Conservation (phyloP, 2,888 invertebrate genomes). For the Leptinotarsa peninsularis region DNA sequence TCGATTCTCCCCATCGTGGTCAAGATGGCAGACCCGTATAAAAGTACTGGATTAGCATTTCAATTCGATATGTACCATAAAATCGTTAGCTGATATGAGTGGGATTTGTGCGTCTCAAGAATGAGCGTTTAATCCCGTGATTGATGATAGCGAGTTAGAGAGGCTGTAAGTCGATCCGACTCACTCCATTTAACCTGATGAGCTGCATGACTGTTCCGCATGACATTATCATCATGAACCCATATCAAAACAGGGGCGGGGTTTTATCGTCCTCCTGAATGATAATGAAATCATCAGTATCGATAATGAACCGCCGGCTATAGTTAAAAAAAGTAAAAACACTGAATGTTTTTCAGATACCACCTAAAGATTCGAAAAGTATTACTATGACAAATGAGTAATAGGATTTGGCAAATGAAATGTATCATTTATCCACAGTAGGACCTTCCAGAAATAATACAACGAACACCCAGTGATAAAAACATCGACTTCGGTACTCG, state of each 20-base stretch:
- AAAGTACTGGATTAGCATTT: slow-evolving; percentile 48
- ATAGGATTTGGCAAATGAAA: too few species aligned
- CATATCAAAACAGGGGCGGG: slow-evolving; percentile 34
- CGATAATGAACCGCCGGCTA: too few species aligned
- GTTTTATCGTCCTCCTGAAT: background rate
- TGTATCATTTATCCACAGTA: too few species aligned
- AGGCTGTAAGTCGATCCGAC: slow-evolving; percentile 65
- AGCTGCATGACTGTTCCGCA: slow-evolving; percentile 63
- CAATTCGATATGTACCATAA: slow-evolving; percentile 58
- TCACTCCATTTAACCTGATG: slow-evolving; percentile 66
- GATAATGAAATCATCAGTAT: too few species aligned
- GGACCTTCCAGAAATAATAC: too few species aligned
- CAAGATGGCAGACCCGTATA: background rate
- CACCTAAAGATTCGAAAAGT: too few species aligned
- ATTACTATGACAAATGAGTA: too few species aligned
- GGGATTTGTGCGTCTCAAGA: slow-evolving; percentile 58
- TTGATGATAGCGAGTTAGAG: slow-evolving; percentile 62
- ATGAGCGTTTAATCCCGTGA: slow-evolving; percentile 63
- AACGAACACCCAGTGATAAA: too few species aligned
- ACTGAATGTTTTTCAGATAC: too few species aligned
- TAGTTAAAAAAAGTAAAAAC: too few species aligned
- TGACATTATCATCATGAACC: slow-evolving; percentile 55
- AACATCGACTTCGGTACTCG: too few species aligned
- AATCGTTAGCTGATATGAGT: slow-evolving; percentile 61
- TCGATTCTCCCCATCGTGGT: background rate